Evolutionary conservation across 2,888 invertebrate genomes (phyloP).

Genomic region (Theretra japonica): DNA sequence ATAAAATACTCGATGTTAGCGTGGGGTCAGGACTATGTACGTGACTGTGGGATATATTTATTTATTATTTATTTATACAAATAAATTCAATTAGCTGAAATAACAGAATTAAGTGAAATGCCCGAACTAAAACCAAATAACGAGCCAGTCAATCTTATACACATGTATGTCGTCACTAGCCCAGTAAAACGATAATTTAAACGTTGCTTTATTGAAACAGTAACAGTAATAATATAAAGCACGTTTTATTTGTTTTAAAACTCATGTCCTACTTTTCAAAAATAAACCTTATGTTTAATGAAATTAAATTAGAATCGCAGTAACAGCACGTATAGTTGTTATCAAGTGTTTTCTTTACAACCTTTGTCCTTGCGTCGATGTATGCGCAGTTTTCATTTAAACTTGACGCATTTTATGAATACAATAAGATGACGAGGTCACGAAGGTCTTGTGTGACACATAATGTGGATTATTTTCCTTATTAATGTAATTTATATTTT

Average conservation of each 20-base stretch:
- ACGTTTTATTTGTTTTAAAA: background rate
- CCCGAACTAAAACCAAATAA: no score
- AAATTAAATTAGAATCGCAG: background rate
- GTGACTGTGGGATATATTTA: no score
- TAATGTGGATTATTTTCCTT: background rate
- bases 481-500: background rate
- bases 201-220: background rate
- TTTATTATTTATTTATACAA: no score
- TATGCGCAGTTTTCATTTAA: slow-evolving; percentile 17
- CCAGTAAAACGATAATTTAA: background rate
- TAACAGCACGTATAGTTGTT: background rate
- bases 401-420: slow-evolving; percentile 19
- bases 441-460: background rate
- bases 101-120: no score
- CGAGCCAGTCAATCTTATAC: no score
- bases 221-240: background rate
- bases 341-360: slow-evolving; percentile 12
- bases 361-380: background rate
- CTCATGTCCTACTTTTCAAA: background rate
- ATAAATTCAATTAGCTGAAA: no score
- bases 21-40: no score
- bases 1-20: no score
- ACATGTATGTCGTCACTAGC: no score
- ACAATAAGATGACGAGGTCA: background rate
- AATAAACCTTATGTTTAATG: background rate